These are phyloP conservation scores for Chelonus formosanus DNA, from an alignment of 2,888 invertebrate species.

Conservation along the genomic window DNA sequence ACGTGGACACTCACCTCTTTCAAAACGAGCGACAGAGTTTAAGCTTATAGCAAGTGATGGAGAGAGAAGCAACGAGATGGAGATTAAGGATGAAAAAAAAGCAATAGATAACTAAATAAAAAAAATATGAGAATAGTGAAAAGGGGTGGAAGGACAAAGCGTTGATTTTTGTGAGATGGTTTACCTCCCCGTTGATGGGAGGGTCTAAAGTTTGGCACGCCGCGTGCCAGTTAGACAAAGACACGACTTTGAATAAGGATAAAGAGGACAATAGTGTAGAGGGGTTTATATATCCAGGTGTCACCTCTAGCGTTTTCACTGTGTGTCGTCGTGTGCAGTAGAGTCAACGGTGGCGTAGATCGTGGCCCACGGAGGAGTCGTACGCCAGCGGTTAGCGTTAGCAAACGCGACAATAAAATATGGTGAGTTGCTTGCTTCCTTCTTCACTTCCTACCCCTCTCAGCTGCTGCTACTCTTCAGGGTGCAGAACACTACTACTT, in stretches of 20 bases:
- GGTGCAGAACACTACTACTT: conserved; percentile 11
- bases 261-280: conserved; percentile 19
- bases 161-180: conserved; percentile 63
- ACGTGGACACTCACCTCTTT: neutral
- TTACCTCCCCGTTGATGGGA: conserved; percentile 57
- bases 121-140: conserved; percentile 21
- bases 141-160: conserved; percentile 41
- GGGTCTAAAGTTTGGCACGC: conserved; percentile 57
- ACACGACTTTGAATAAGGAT: conserved; percentile 3
- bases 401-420: conserved; percentile 63
- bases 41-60: neutral
- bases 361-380: conserved; percentile 27
- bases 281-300: conserved; percentile 32
- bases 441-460: conserved; percentile 40
- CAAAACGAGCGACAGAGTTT: too few species aligned
- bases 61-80: conserved; percentile 23
- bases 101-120: conserved; percentile 5
- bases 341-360: conserved; percentile 14
- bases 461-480: conserved; percentile 26
- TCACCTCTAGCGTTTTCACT: conserved; percentile 33
- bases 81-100: conserved; percentile 7
- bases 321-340: conserved; percentile 27
- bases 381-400: conserved; percentile 56
- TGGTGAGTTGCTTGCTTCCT: conserved; percentile 48
- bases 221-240: conserved; percentile 46